phyloP scores from a whole-genome alignment of 2,888 invertebrate species.

The Mechanitis messenoides region DNA sequence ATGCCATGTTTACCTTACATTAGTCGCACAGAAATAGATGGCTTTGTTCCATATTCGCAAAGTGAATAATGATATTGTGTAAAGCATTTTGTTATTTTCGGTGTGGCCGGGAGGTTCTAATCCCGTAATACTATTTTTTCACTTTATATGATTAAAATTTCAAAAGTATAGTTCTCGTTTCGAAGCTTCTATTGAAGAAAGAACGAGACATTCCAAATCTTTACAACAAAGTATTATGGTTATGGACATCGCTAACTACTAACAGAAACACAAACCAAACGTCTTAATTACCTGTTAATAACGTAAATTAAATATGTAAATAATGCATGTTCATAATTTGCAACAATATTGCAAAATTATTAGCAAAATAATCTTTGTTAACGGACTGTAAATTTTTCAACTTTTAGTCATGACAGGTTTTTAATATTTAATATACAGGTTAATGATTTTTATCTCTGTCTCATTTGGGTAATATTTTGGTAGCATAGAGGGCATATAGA shows the following conservation, averaged over 20 bases:
- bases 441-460: conserved; percentile 23
- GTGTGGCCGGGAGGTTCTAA: conserved; percentile 41
- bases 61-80: conserved; percentile 43
- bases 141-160: neutral
- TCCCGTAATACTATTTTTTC: conserved; percentile 45
- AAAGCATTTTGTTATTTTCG: conserved; percentile 36
- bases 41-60: conserved; percentile 49
- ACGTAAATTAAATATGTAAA: too few relatives aligned
- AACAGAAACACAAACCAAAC: too few relatives aligned
- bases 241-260: too few relatives aligned
- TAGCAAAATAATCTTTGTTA: too few relatives aligned
- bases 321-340: too few relatives aligned
- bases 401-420: neutral
- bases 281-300: too few relatives aligned
- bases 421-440: neutral
- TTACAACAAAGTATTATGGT: too few relatives aligned
- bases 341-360: too few relatives aligned
- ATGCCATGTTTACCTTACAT: conserved; percentile 66
- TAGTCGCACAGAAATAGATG: conserved; percentile 53
- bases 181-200: neutral
- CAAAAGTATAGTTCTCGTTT: neutral
- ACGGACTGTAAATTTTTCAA: too few relatives aligned
- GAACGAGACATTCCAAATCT: too few relatives aligned
- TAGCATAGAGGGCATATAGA: conserved; percentile 24
- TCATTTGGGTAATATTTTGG: conserved; percentile 24